phyloP scores from a whole-genome alignment of 2,888 invertebrate species.

The Linnaemya vulpina region DNA sequence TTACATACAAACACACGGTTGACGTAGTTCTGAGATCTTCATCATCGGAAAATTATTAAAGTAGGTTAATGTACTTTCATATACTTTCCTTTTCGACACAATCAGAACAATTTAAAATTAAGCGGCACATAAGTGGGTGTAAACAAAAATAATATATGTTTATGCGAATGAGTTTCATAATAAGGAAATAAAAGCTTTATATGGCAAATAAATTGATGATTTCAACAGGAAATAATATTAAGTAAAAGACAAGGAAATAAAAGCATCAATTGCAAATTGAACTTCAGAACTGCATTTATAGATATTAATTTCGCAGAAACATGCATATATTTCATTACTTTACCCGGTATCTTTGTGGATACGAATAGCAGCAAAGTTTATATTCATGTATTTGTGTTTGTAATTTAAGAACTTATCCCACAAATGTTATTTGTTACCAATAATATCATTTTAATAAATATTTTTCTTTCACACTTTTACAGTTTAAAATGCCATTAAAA shows the following conservation, averaged over 20 bases:
- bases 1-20: constrained; percentile 10
- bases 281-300: too few relatives aligned
- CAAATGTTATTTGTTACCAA: constrained; percentile 6
- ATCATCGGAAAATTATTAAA: constrained; percentile 22
- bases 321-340: too few relatives aligned
- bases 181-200: constrained; percentile 2
- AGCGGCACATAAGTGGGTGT: constrained; percentile 38
- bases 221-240: constrained; percentile 10
- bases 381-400: too few relatives aligned
- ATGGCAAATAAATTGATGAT: not conserved
- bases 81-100: constrained; percentile 28
- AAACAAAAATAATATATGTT: not conserved
- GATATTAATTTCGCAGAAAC: too few relatives aligned
- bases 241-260: not conserved
- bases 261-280: not conserved
- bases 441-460: constrained; percentile 7
- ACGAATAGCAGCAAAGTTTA: not conserved
- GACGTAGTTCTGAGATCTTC: constrained; percentile 52
- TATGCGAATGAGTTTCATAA: not conserved
- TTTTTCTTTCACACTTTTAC: constrained; percentile 23
- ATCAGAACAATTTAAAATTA: constrained; percentile 12
- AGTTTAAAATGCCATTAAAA: constrained; percentile 66
- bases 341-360: too few relatives aligned
- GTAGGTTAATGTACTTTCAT: constrained; percentile 58
- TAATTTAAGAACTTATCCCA: constrained; percentile 20